Percentiles rank a stretch among this genome's conserved stretches.
These are phyloP conservation scores for Telmatherina bonti DNA, from an alignment of 2,797 vertebrate species.

Conservation along the genomic window DNA sequence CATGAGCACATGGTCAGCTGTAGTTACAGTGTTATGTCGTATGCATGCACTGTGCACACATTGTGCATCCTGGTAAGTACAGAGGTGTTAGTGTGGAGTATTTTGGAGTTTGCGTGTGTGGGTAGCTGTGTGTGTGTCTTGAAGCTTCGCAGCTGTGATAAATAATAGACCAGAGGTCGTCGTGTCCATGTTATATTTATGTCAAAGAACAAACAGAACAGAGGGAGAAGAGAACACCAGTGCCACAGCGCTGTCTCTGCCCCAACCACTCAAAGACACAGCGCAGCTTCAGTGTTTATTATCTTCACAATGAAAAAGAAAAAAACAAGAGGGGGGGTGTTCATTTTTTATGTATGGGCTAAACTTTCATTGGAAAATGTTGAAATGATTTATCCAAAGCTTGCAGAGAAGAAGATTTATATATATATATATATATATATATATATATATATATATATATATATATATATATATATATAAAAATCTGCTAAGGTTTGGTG, in stretches of 20 bases:
- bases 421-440: too few species aligned
- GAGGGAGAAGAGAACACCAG: slow-evolving; percentile 12
- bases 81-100: slow-evolving; percentile 10
- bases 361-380: slow-evolving; percentile 48
- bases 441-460: too few species aligned
- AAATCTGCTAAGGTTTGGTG: slow-evolving; percentile 41
- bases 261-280: slow-evolving; percentile 25
- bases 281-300: slow-evolving; percentile 43
- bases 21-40: background rate
- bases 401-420: slow-evolving; percentile 49
- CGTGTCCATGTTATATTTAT: slow-evolving; percentile 60
- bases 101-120: slow-evolving; percentile 10
- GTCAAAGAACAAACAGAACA: slow-evolving; percentile 30
- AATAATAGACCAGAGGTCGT: slow-evolving; percentile 61
- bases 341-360: slow-evolving; percentile 47
- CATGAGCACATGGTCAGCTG: background rate
- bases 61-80: slow-evolving; percentile 7
- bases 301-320: slow-evolving; percentile 34
- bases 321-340: background rate
- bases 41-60: background rate
- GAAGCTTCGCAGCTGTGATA: slow-evolving; percentile 54
- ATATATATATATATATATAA: too few species aligned
- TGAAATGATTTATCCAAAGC: slow-evolving; percentile 62
- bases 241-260: slow-evolving; percentile 13
- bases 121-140: slow-evolving; percentile 17